Percentiles rank a stretch among this genome's conserved stretches.
phyloP scores from a whole-genome alignment of 1,140 invertebrate species.

The Dolichoris vasculosae region DNA sequence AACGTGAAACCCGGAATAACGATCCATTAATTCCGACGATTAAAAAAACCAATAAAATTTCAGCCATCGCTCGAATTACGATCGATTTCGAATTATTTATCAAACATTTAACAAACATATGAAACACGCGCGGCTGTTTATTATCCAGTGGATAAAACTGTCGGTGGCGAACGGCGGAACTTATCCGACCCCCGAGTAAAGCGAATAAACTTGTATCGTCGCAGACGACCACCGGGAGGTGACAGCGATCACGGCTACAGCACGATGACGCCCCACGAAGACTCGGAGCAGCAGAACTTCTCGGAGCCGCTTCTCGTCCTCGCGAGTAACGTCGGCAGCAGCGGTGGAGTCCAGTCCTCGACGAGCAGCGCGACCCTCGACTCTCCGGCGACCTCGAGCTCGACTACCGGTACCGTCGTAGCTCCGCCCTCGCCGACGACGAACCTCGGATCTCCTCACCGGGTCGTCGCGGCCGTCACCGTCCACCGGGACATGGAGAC shows the following conservation, averaged over 20 bases:
- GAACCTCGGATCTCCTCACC: conserved; percentile 76
- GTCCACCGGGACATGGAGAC: conserved; percentile 89
- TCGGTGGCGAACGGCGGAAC: no score
- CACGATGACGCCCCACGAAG: conserved; percentile 94
- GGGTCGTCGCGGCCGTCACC: conserved; percentile 89
- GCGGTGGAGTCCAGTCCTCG: conserved; percentile 58
- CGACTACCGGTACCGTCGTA: conserved; percentile 36
- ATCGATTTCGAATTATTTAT: no score
- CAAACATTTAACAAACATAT: no score
- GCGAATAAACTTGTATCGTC: not conserved
- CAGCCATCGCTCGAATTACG: no score
- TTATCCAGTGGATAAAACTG: no score
- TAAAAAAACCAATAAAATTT: no score
- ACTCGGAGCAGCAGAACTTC: conserved; percentile 87
- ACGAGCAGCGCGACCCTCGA: conserved; percentile 21
- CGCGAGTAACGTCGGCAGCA: conserved; percentile 70
- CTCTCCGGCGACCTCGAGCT: conserved; percentile 40
- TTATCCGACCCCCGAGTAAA: no score
- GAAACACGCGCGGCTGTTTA: no score
- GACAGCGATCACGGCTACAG: conserved; percentile 96
- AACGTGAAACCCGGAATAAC: no score
- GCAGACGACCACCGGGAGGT: conserved; percentile 83
- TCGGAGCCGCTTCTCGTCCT: conserved; percentile 77
- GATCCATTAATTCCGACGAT: no score
- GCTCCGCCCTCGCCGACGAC: conserved; percentile 68